A percentile compares a stretch with the other conserved stretches of the same genome.
phyloP scores from a whole-genome alignment of 2,797 vertebrate genomes.

The Sebastes oblongus region DNA sequence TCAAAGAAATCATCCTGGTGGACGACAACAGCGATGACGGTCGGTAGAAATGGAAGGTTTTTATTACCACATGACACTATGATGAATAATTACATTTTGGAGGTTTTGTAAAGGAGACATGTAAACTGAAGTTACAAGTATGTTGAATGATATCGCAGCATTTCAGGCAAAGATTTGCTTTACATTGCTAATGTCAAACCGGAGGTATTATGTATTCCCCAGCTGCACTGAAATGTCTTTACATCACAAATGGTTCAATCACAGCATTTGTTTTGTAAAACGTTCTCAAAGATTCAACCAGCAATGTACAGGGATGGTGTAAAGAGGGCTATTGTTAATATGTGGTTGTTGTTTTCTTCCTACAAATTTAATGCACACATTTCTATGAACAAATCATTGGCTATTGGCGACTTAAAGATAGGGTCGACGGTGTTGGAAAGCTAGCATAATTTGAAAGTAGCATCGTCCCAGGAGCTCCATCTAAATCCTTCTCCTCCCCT shows the following conservation, averaged over 20 bases:
- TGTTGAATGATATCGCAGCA: neutral
- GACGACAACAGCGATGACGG: slow-evolving; percentile 97
- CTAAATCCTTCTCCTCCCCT: too few species aligned
- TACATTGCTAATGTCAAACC: neutral
- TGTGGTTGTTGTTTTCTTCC: neutral
- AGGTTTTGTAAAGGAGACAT: neutral
- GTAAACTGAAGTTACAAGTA: neutral
- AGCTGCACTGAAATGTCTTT: neutral
- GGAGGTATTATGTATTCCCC: neutral
- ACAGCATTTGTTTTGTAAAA: neutral
- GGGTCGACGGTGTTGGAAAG: too few species aligned
- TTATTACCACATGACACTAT: neutral
- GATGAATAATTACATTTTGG: neutral
- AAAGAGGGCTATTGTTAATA: neutral
- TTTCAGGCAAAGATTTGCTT: neutral
- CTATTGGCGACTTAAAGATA: neutral
- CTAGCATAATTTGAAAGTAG: too few species aligned
- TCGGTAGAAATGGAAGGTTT: slow-evolving; percentile 59
- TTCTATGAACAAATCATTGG: neutral
- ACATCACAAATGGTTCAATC: neutral
- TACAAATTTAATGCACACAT: neutral
- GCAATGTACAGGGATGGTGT: neutral
- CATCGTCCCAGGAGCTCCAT: too few species aligned
- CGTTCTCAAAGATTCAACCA: neutral
- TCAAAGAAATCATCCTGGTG: slow-evolving; percentile 97